Evolutionary conservation across 2,797 vertebrate genomes (phyloP), one percentile per base, ranked within the genome.

Genomic region (Tapirus indicus): DNA sequence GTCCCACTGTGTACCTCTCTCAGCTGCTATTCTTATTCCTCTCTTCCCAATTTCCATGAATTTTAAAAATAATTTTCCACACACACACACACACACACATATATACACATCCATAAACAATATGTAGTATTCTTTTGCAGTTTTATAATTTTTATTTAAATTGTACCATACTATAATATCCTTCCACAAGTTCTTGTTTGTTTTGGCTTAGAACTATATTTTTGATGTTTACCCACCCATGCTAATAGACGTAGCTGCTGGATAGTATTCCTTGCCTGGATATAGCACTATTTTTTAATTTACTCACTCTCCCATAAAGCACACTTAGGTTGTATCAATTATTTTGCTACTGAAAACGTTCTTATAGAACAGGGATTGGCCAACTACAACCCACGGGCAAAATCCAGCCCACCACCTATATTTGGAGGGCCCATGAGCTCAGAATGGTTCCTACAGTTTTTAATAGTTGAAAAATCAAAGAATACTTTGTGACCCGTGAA

Each of bases 151-250:
- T 93, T 78, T 58, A 69, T 38, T 71, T 94, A 88, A 87, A 79
- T 58, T 89, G 35, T 29, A 29, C 82, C 18, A 54, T 49, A 32
- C 47, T 54, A 66, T 44, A 83, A 64, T 41, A 62, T 41, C 17
- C 12, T 75, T 32, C 56, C 66, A 38, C 12, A 89, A 66, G 7
- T 54, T 62, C 52, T 64, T 84, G 32, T 52, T 74, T 52, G 6
- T 94, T 89, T 88, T 83, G 47, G 58, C 12, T 83, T 58, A 56
- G 52, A 83, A 83, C 89, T 82, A 52, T 44, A 56, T 83, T 52
- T 52, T 88, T 80, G 29, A 52, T 88, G 38, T 52, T 80, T 62
- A 88, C 21, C 12, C 54, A 88, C 21, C 12, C 54, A 66, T n/a
- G 27, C 16, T n/a, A 52, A 78, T 20, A 64, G 10, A 44, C 69